Evolutionary conservation across 2,797 vertebrate species (phyloP).

Genomic region (Eurystomus glaucurus): DNA sequence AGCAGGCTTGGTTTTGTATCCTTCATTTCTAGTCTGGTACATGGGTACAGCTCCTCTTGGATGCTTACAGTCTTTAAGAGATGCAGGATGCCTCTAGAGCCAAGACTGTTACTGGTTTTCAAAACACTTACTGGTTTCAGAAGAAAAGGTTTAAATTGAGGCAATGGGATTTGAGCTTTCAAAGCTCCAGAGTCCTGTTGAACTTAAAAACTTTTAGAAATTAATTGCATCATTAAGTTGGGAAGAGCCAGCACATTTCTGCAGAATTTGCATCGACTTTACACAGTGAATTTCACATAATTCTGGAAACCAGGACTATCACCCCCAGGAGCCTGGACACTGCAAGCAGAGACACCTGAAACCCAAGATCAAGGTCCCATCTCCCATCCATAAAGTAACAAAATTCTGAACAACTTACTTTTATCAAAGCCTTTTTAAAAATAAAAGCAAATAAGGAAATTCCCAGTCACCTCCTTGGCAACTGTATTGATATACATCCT

Average conservation of each 20-base stretch:
- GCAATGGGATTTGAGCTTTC: not conserved
- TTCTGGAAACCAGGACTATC: not conserved
- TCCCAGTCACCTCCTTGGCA: not conserved
- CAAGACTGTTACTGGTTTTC: not conserved
- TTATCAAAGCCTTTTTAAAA: not conserved
- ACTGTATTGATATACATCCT: not conserved
- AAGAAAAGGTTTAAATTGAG: not conserved
- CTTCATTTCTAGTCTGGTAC: not conserved
- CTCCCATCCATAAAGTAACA: not conserved
- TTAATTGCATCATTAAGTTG: not conserved
- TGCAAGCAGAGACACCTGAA: not conserved
- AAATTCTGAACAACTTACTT: not conserved
- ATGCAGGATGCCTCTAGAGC: not conserved
- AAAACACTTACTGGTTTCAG: not conserved
- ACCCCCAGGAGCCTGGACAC: fast-evolving
- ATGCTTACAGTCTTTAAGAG: not conserved
- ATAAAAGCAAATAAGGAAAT: not conserved
- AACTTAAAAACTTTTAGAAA: not conserved
- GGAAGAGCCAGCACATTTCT: not conserved
- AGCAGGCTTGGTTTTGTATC: not conserved
- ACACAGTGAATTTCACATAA: not conserved
- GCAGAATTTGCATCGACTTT: not conserved
- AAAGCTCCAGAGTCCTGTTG: not conserved
- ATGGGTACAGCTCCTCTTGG: not conserved
- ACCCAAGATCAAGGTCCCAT: not conserved